Evolutionary conservation across 2,797 vertebrate genomes (phyloP), one percentile per base, ranked within the genome.

Genomic region (Triplophysa bombifrons): DNA sequence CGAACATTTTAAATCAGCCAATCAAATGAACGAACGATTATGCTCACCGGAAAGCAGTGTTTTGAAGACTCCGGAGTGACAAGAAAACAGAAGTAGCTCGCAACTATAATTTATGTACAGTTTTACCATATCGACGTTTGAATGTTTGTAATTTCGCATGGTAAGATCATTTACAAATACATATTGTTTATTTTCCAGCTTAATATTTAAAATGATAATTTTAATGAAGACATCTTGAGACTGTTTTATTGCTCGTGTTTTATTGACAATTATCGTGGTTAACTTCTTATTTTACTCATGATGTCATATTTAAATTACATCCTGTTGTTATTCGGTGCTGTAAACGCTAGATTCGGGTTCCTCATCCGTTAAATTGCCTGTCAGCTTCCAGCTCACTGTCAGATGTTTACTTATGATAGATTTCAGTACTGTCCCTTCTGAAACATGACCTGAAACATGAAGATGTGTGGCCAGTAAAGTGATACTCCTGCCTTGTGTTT

Each of bases 1-100:
- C 83, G 84, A 88, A 71, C 83, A 14, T 84, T 93, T 91, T 90
- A 86, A 94, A 94, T 81, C 58, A 76, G 34, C 95, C 94, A 95
- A 95, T 92, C 90, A 87, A 82, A 82, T 82, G 86, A 69, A 84
- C 76, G 84, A 84, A 84, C 78, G 82, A 73, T 20, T 82, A 14
- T 87, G 88, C 4, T 51, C 61, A 84, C 84, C 77, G 80, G 88
- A 90, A 84, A 79, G 86, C 85, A 85, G 83, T 78, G 84, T 81
- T 74, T 84, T 58, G 76, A 80, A 70, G 53, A 53, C 66, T 56
- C 19, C 76, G 63, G 12, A 19, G 27, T 53, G 53, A 55, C 8
- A n/a, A 55, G 53, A 63, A 44, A 55, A 60, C 25, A 44, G 17
- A 70, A 55, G 74, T 78, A 77, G 71, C 70, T 56, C 53, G 27